Percentiles rank a stretch among this genome's conserved stretches.
phyloP scores from a whole-genome alignment of 2,113 vertebrate genomes.

The Baryphthengus martii region DNA sequence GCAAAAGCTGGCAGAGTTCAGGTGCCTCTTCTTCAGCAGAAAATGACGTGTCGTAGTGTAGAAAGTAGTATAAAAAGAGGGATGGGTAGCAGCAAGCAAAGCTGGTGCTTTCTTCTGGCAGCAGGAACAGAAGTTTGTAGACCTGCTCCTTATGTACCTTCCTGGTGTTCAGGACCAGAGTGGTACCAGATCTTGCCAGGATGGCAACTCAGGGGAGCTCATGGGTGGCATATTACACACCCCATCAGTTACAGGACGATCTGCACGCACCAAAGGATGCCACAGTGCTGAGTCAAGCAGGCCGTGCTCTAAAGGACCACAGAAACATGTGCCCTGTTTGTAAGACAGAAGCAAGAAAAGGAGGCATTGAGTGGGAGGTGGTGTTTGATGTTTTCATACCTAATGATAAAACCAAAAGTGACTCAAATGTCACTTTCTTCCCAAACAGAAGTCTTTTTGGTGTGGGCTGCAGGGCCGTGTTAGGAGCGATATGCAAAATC shows the following conservation, averaged over 20 bases:
- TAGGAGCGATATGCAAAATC: conserved; percentile 29
- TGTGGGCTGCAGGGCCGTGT: background rate
- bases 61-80: background rate
- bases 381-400: conserved; percentile 7
- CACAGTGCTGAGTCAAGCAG: background rate
- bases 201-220: background rate
- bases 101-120: background rate
- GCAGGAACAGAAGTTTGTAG: background rate
- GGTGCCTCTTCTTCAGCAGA: background rate
- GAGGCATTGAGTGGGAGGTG: background rate
- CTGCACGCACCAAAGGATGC: background rate
- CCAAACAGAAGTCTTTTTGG: conserved; percentile 32
- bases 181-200: background rate
- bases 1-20: background rate
- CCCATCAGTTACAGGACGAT: background rate
- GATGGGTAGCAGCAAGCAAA: background rate
- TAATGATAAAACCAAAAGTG: conserved; percentile 49
- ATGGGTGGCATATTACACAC: background rate
- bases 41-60: background rate
- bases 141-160: background rate
- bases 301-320: background rate
- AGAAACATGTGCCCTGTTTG: background rate
- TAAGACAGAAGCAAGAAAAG: background rate
- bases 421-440: conserved; percentile 61
- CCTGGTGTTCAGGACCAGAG: background rate